Base-by-base conservation (phyloP, 92 coral and sea anemone genomes). In the Epizoanthus stellaris region DNA sequence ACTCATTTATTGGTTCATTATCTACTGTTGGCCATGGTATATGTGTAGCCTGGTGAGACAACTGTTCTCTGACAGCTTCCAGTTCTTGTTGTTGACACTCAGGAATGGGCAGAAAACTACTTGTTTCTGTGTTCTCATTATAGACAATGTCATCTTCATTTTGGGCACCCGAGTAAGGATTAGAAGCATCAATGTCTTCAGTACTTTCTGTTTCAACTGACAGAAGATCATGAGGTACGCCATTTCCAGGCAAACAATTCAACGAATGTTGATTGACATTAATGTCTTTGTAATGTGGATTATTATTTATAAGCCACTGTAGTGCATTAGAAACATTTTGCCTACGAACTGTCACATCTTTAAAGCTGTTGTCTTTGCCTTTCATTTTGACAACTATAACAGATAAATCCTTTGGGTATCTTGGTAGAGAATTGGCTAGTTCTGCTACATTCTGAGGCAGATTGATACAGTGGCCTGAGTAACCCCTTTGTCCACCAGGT, bases 291-390 rank as follows among this genome's bases (percentile, higher is more conserved):
- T 85, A 86, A 81, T 80, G 84, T 52, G 87, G 85, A 82, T 89
- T 89, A 67, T 89, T 89, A 73, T 86, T 85, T 13, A 86, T 76
- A 68, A 88, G 85, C 88, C 88, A 83, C 5, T 42, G 49, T 40
- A 30, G 2, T 30, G 36, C 36, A 30, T 30, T 30, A 30, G 36
- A 1, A 30, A 30, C 36, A 30, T 30, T 30, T 30, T 30, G 36
- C 36, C 36, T 30, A 30, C 36, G 36, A 30, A 30, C 36, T 30
- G 2, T 30, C 36, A 30, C 36, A 30, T 30, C 36, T 30, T 30
- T 30, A 30, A 30, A 30, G 36, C 36, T 30, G 36, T 89, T 80
- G 77, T 85, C 84, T 84, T 74, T 88, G 14, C 91, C 91, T 62
- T 88, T 88, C 91, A 75, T 88, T 54, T 74, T 74, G 23, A 74